These are phyloP conservation scores for Lindbergichthys nudifrons DNA, from an alignment of 2,797 vertebrate species.

Conservation along the genomic window DNA sequence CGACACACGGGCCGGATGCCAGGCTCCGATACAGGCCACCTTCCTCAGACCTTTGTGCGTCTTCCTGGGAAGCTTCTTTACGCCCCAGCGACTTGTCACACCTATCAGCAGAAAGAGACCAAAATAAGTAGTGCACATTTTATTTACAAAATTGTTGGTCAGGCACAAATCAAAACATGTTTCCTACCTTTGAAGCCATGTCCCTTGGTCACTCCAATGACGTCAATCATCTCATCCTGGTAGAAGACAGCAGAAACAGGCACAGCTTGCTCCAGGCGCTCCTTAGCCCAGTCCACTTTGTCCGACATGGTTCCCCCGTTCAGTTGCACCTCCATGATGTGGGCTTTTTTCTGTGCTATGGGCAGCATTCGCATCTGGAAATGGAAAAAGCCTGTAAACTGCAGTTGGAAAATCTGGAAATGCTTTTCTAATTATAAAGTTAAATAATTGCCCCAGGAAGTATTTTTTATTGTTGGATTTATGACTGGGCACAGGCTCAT, in stretches of 20 bases:
- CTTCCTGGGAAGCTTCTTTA: constrained; percentile 96
- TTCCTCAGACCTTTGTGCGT: constrained; percentile 96
- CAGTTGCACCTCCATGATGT: constrained; percentile 95
- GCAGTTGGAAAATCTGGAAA: not conserved
- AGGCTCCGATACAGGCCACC: constrained; percentile 96
- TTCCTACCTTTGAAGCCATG: constrained; percentile 92
- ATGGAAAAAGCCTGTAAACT: not conserved
- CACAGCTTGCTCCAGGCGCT: constrained; percentile 92
- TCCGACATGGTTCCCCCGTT: constrained; percentile 91
- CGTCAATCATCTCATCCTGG: constrained; percentile 94
- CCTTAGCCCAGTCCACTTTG: constrained; percentile 94
- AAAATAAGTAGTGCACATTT: not conserved
- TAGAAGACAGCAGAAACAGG: constrained; percentile 87
- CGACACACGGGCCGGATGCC: constrained; percentile 93
- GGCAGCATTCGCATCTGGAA: constrained; percentile 91
- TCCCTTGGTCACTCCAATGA: constrained; percentile 93
- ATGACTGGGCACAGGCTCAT: constrained; percentile 12
- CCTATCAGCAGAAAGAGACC: constrained; percentile 75
- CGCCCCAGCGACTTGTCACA: constrained; percentile 93
- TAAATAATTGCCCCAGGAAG: no score
- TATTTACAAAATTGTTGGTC: not conserved
- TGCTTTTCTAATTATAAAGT: not conserved
- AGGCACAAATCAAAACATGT: not conserved
- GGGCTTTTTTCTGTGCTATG: constrained; percentile 93
- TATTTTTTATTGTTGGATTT: constrained; percentile 11